Conservation (phyloP, 2,797 vertebrate genomes). For the Manis javanica region DNA sequence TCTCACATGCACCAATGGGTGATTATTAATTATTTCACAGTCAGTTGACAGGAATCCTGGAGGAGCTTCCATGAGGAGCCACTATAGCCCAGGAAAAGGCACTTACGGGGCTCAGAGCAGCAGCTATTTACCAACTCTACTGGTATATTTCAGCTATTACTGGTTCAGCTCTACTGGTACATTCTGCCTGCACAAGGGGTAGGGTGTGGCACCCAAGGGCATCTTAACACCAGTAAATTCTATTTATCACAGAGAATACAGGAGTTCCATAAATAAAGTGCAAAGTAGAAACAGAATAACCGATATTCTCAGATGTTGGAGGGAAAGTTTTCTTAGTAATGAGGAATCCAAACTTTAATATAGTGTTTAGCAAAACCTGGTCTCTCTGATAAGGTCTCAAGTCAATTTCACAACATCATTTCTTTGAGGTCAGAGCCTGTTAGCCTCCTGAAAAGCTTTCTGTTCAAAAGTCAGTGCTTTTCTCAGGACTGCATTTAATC, state of each 20-base stretch:
- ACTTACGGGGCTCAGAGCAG: neutral
- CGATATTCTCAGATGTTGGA: neutral
- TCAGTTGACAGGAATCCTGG: neutral
- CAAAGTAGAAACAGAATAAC: neutral
- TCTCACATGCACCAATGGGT: neutral
- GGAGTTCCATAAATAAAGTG: neutral
- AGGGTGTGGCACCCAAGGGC: fast-evolving
- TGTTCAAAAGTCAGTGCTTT: constrained; percentile 46
- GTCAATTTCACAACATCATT: constrained; percentile 59
- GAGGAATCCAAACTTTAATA: constrained; percentile 36
- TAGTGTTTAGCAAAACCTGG: neutral
- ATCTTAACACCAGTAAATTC: neutral
- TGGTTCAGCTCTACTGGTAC: neutral
- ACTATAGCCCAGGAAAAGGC: neutral
- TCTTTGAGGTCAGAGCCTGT: constrained; percentile 60
- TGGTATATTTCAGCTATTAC: neutral
- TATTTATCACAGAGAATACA: neutral
- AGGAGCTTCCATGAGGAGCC: neutral
- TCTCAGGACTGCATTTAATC: constrained; percentile 72
- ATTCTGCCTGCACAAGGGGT: neutral
- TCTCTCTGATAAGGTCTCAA: constrained; percentile 33
- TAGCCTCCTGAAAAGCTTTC: constrained; percentile 49
- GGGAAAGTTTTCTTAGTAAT: constrained; percentile 28
- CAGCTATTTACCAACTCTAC: neutral
- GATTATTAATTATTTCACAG: neutral